Evolutionary conservation across 2,888 invertebrate genomes (phyloP), one percentile per base, ranked within the genome.

Genomic region (Acanthosoma haemorrhoidale): DNA sequence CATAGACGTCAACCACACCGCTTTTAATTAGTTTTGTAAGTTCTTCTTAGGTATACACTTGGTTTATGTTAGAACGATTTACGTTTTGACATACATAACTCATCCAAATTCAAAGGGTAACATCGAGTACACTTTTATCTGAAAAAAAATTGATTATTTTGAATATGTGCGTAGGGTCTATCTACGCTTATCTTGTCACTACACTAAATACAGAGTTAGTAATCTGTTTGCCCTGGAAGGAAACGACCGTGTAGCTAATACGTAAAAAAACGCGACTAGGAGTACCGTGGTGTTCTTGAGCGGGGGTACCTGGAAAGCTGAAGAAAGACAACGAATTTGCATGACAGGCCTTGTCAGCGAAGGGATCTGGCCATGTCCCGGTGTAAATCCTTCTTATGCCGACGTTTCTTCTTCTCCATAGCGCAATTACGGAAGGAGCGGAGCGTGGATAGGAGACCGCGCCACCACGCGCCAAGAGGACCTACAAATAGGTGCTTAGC

Each of bases 401-500:
- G n/a, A n/a, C n/a, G n/a, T n/a, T n/a, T n/a, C n/a, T n/a, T n/a
- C 43, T 18, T 43, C 43, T 21, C 21, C 21, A 21, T 21, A 13
- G 21, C 43, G 21, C 43, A 43, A 43, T 43, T 43, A 43, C 43
- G 43, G 43, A 21, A 43, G 43, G 41, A 18, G 41, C 18, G 18
- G 16, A 41, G 41, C 16, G n/a, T n/a, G n/a, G n/a, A n/a, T n/a
- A n/a, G n/a, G 21, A 21, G 43, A 21, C 43, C 43, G n/a, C n/a
- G n/a, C n/a, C n/a, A n/a, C n/a, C n/a, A n/a, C 43, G 43, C 43
- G 43, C 21, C 43, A 43, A 18, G 43, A 15, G 43, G 21, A 21
- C 43, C 43, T 43, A 43, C 43, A 43, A 43, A 43, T 43, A 43
- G 43, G n/a, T n/a, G n/a, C 43, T 21, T 4, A 43, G 43, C 43